A percentile compares a stretch with the other conserved stretches of the same genome.
Evolutionary conservation across 2,888 invertebrate species (phyloP).

Genomic region (Drosophila pegasa): DNA sequence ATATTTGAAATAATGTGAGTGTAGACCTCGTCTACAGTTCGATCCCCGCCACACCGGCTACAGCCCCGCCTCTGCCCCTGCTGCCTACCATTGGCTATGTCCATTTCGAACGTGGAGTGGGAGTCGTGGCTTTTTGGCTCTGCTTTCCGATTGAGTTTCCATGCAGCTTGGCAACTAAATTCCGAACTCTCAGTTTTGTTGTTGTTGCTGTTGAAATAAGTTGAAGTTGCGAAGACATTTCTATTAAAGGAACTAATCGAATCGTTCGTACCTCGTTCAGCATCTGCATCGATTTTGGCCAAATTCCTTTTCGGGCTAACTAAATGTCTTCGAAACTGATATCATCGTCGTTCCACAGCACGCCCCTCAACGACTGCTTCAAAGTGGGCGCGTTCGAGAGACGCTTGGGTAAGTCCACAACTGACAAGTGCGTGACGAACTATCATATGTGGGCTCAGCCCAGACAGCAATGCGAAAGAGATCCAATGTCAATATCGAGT

Average conservation of each 20-base stretch:
- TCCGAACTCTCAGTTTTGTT: slow-evolving; percentile 15
- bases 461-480: slow-evolving; percentile 14
- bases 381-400: slow-evolving; percentile 86
- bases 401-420: slow-evolving; percentile 86
- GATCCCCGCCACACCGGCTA: background rate
- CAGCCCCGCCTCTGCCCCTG: background rate
- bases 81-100: slow-evolving; percentile 32
- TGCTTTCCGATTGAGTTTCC: slow-evolving; percentile 66
- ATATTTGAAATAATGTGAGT: slow-evolving; percentile 40
- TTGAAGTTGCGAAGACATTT: slow-evolving; percentile 43
- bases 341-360: slow-evolving; percentile 83
- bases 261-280: slow-evolving; percentile 46
- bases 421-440: slow-evolving; percentile 1
- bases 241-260: slow-evolving; percentile 49
- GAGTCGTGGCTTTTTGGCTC: slow-evolving; percentile 50
- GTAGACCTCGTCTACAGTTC: slow-evolving; percentile 56
- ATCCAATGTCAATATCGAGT: slow-evolving; percentile 33
- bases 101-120: slow-evolving; percentile 58
- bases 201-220: slow-evolving; percentile 45
- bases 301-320: slow-evolving; percentile 50
- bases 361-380: slow-evolving; percentile 81
- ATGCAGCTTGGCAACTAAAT: slow-evolving; percentile 53
- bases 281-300: slow-evolving; percentile 66
- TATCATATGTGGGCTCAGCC: slow-evolving; percentile 10
- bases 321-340: slow-evolving; percentile 83